phyloP scores from a whole-genome alignment of 2,888 invertebrate genomes.

The Drosophila anomalata region DNA sequence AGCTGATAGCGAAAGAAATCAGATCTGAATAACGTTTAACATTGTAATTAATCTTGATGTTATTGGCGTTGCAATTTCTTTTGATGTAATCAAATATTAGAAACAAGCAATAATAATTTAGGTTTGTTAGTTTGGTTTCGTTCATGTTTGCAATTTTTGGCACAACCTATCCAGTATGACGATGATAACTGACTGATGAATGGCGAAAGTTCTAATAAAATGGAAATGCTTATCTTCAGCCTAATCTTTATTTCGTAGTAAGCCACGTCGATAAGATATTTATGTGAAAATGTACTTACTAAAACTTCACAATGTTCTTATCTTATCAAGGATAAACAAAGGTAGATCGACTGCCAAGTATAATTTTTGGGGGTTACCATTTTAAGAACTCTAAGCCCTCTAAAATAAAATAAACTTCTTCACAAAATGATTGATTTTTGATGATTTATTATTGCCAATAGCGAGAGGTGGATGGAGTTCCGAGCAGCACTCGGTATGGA shows the following conservation, averaged over 20 bases:
- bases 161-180: neutral
- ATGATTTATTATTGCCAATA: slow-evolving; percentile 62
- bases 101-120: slow-evolving; percentile 3
- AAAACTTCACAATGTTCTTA: neutral
- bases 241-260: slow-evolving; percentile 7
- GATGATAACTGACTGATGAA: neutral
- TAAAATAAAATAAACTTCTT: no score
- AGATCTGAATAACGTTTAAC: slow-evolving; percentile 5
- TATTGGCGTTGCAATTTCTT: neutral
- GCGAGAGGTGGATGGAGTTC: slow-evolving; percentile 87
- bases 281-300: neutral
- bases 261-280: slow-evolving; percentile 7
- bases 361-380: neutral
- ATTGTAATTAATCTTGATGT: neutral
- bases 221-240: neutral
- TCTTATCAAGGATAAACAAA: neutral
- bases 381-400: neutral
- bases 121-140: neutral
- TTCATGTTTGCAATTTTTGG: neutral
- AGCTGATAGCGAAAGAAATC: slow-evolving; percentile 2
- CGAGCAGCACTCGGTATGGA: slow-evolving; percentile 87
- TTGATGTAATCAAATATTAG: slow-evolving; percentile 7
- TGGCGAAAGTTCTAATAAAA: neutral
- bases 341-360: no score
- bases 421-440: neutral